Base-by-base conservation (phyloP, 2,797 vertebrate species). In the Gadopsis marmoratus region DNA sequence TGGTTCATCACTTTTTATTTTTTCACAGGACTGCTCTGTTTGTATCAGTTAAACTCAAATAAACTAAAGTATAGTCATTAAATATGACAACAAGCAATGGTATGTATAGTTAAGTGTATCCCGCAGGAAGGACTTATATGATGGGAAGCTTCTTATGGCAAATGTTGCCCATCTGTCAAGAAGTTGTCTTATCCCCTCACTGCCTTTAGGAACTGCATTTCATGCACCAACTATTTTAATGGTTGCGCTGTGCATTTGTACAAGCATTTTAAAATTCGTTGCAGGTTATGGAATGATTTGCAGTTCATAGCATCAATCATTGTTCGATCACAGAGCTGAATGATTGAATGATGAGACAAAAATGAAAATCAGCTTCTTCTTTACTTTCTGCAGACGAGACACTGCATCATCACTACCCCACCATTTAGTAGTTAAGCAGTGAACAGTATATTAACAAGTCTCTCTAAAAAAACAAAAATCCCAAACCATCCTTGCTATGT, bases 151-250 rank as follows among this genome's bases (percentile, higher is more conserved):
- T 75, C 64, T 41, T 33, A 21, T 39, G 29, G 21, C 37, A 10
- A 47, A 48, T 12, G 21, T 51, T 77, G 62, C 74, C 43, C 23
- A 72, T 67, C 60, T 71, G 59, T 77, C 82, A 79, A 71, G 81
- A 83, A 70, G 33, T 84, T 80, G 43, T 58, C 71, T 26, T 17
- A 65, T 65, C 16, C 51, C 51, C 29, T 55, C 48, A 74, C 41
- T 56, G 79, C 75, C 70, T 71, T 72, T 16, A 61, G 62, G 41
- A 86, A 89, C 79, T 82, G 85, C 58, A 91, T 91, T 92, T 92
- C 90, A 92, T 64, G 90, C 90, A 73, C 78, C 82, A 76, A 41
- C 74, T 88, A 12, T 47, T 89, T 90, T 80, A 82, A 86, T 70
- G 76, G 72, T 55, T 48, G 56, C 78, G 37, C 67, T 77, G 65